These are phyloP conservation scores for Candidula unifasciata DNA, from an alignment of 2,888 invertebrate species.

Conservation along the genomic window DNA sequence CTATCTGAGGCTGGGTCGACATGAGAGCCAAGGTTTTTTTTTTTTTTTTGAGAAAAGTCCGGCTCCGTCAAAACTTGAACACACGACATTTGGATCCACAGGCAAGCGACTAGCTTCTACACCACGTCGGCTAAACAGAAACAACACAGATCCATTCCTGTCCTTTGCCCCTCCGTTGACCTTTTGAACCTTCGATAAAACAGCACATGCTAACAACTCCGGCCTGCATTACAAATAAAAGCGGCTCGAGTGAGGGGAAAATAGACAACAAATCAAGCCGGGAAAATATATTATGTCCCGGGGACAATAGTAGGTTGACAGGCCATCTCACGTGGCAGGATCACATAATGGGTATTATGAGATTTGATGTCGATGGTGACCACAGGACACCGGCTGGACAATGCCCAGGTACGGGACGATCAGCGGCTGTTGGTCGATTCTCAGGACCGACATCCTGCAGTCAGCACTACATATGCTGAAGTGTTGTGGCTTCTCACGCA, in stretches of 20 bases:
- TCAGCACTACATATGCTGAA: background rate
- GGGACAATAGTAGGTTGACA: background rate
- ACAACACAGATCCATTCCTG: background rate
- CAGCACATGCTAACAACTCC: slow-evolving; percentile 10
- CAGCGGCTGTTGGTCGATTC: background rate
- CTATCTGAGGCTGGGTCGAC: too few species aligned
- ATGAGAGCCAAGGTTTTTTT: too few species aligned
- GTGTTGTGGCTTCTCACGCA: slow-evolving; percentile 2
- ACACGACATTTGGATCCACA: background rate
- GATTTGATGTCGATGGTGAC: background rate
- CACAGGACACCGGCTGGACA: background rate
- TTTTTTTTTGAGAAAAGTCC: too few species aligned
- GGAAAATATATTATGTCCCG: slow-evolving; percentile 17
- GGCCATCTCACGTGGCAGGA: background rate
- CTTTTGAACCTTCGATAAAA: slow-evolving; percentile 18
- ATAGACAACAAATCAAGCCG: slow-evolving; percentile 9
- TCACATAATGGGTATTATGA: slow-evolving; percentile 38
- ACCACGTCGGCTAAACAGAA: too few species aligned
- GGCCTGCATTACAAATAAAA: slow-evolving; percentile 1
- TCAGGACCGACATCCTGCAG: slow-evolving; percentile 10
- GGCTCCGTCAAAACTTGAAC: background rate
- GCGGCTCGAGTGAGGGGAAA: background rate
- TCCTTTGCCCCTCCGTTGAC: background rate
- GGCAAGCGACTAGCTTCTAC: too few species aligned
- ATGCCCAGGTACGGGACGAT: background rate